These are phyloP conservation scores for Microcebus griseorufus DNA, from an alignment of 2,113 vertebrate genomes.

Conservation along the genomic window DNA sequence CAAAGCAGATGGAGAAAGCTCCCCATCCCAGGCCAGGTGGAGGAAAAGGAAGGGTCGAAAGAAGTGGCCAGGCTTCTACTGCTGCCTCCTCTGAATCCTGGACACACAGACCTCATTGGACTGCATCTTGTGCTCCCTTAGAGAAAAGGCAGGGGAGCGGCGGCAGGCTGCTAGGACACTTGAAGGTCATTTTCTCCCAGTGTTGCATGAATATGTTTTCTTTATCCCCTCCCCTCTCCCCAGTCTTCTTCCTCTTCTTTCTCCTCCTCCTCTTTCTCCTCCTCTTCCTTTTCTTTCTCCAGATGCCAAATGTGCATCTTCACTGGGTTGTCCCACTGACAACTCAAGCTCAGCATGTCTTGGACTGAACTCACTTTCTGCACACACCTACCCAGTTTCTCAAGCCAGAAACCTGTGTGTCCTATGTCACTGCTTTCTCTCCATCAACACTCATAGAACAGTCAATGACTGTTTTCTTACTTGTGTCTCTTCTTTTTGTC, in stretches of 20 bases:
- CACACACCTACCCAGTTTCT: neutral
- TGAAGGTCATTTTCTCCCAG: neutral
- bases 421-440: neutral
- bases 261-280: too few species aligned
- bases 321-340: neutral
- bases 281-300: too few species aligned
- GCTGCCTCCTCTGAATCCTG: neutral
- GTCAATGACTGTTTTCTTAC: neutral
- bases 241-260: too few species aligned
- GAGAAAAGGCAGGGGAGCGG: neutral
- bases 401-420: neutral
- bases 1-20: neutral
- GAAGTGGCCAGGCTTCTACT: neutral
- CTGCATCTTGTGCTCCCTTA: neutral
- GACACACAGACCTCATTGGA: neutral
- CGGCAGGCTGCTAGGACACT: neutral
- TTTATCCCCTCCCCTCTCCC: neutral
- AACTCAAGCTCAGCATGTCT: neutral
- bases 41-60: neutral
- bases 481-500: neutral
- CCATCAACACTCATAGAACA: neutral
- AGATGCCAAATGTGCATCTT: neutral
- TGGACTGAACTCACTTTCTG: neutral
- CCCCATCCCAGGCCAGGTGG: neutral
- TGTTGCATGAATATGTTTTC: neutral